phyloP scores from a whole-genome alignment of 2,888 invertebrate species.

The Ptychoptera contaminata region DNA sequence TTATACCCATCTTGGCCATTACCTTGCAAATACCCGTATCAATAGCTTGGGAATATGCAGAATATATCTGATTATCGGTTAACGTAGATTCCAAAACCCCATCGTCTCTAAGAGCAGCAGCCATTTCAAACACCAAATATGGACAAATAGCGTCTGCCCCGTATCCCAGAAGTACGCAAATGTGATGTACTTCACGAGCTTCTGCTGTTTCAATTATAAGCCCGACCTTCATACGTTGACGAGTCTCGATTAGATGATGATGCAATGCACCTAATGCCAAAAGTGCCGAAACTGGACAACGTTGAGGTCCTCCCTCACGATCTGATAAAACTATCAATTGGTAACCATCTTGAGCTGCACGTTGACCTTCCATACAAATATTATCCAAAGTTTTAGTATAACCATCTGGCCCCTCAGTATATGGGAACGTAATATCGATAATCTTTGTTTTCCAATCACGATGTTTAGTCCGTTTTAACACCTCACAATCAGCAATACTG shows the following conservation, averaged over 20 bases:
- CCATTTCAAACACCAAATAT: conserved; percentile 88
- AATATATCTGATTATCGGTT: conserved; percentile 66
- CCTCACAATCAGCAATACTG: conserved; percentile 77
- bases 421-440: conserved; percentile 79
- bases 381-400: conserved; percentile 63
- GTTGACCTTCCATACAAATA: conserved; percentile 65
- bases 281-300: conserved; percentile 65
- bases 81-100: conserved; percentile 62
- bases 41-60: conserved; percentile 79
- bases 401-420: conserved; percentile 55
- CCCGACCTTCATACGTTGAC: conserved; percentile 92
- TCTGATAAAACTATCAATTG: conserved; percentile 83
- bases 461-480: conserved; percentile 67
- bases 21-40: conserved; percentile 82
- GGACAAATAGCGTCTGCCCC: conserved; percentile 98
- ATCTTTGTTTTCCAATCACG: conserved; percentile 78
- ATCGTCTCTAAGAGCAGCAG: conserved; percentile 71
- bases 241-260: conserved; percentile 85
- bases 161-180: conserved; percentile 87
- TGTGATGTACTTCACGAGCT: conserved; percentile 90
- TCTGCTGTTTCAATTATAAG: conserved; percentile 92
- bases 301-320: conserved; percentile 41
- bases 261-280: conserved; percentile 86
- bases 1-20: conserved; percentile 99
- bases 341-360: conserved; percentile 61